Conservation (phyloP, 2,888 invertebrate species). For the Cremastinae sp. region DNA sequence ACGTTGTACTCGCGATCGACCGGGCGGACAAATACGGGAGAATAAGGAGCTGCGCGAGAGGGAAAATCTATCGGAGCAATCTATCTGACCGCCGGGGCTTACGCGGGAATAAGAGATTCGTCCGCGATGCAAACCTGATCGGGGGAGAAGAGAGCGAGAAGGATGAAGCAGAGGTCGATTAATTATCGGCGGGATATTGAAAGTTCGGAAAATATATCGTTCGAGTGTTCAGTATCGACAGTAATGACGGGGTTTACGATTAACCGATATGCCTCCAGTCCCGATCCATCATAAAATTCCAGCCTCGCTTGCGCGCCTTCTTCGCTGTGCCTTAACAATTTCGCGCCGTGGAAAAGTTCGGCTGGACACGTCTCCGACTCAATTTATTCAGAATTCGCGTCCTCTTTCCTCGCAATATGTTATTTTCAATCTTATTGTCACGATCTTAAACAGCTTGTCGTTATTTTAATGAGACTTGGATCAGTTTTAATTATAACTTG, state of each 20-base stretch:
- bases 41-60: neutral
- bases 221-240: conserved; percentile 54
- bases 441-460: no score
- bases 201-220: conserved; percentile 58
- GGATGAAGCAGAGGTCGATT: conserved; percentile 38
- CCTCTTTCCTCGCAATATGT: no score
- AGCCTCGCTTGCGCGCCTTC: conserved; percentile 7
- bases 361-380: no score
- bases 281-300: conserved; percentile 30
- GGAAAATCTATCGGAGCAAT: conserved; percentile 32
- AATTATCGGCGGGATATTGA: conserved; percentile 60
- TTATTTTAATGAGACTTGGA: no score
- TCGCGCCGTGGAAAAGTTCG: neutral
- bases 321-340: neutral
- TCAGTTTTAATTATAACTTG: no score
- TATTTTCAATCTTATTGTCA: no score
- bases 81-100: conserved; percentile 23
- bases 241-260: conserved; percentile 61
- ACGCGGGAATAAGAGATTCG: conserved; percentile 28
- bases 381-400: no score
- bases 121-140: conserved; percentile 50
- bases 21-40: neutral
- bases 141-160: conserved; percentile 17
- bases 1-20: neutral
- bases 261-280: conserved; percentile 39